Evolutionary conservation across 2,888 invertebrate genomes (phyloP).

Genomic region (Drosophila limbata): DNA sequence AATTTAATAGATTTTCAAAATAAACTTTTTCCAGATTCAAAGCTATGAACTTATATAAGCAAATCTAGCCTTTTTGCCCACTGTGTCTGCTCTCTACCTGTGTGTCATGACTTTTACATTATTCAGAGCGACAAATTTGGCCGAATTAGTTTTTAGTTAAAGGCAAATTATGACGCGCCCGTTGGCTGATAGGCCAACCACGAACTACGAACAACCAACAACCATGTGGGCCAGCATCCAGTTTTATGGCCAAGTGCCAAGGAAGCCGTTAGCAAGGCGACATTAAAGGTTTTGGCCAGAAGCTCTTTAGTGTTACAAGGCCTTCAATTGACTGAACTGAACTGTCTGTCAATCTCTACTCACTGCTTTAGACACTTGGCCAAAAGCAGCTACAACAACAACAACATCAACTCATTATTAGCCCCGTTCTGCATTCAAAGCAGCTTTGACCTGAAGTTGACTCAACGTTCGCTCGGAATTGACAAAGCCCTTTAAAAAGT

Average conservation of each 20-base stretch:
- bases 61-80: background rate
- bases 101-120: slow-evolving; percentile 49
- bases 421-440: slow-evolving; percentile 36
- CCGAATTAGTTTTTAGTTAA: slow-evolving; percentile 79
- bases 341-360: slow-evolving; percentile 7
- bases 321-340: slow-evolving; percentile 1
- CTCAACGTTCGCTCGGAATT: background rate
- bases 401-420: slow-evolving; percentile 31
- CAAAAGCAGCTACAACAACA: slow-evolving; percentile 1
- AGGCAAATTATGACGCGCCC: slow-evolving; percentile 75
- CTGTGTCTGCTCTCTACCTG: slow-evolving; percentile 3
- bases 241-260: slow-evolving; percentile 26
- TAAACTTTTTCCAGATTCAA: background rate
- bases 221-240: slow-evolving; percentile 14
- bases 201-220: slow-evolving; percentile 23
- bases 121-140: slow-evolving; percentile 75
- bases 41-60: background rate
- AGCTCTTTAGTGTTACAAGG: background rate
- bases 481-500: slow-evolving; percentile 5
- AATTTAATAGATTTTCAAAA: too few relatives aligned
- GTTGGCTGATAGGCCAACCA: slow-evolving; percentile 39
- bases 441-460: slow-evolving; percentile 31
- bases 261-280: slow-evolving; percentile 21
- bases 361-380: slow-evolving; percentile 1
- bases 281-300: slow-evolving; percentile 24